These are phyloP conservation scores for Polyommatus icarus DNA, from an alignment of 2,888 invertebrate species.

Conservation along the genomic window DNA sequence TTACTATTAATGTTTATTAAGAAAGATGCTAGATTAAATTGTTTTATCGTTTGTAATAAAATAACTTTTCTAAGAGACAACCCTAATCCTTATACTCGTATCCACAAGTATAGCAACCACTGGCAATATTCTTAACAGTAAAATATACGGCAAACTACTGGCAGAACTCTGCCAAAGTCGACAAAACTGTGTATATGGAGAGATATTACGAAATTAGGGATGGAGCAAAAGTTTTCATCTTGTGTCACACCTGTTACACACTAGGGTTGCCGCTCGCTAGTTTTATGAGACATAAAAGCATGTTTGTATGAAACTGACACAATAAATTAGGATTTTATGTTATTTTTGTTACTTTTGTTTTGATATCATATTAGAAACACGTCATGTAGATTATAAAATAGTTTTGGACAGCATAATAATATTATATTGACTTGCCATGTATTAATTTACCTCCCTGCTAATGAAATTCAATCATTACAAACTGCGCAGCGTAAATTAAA, in stretches of 20 bases:
- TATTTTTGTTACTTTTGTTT: not conserved
- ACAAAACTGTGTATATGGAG: slow-evolving; percentile 19
- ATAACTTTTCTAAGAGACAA: not conserved
- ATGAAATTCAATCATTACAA: too few relatives aligned
- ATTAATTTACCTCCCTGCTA: too few relatives aligned
- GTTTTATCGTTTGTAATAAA: not conserved
- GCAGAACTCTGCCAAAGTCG: not conserved
- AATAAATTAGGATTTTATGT: not conserved
- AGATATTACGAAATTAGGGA: slow-evolving; percentile 16
- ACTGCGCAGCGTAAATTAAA: too few relatives aligned
- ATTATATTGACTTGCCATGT: too few relatives aligned
- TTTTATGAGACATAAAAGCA: not conserved
- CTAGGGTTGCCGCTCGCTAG: slow-evolving; percentile 19
- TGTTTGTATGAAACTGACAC: not conserved
- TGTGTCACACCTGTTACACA: slow-evolving; percentile 23
- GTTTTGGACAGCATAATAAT: too few relatives aligned
- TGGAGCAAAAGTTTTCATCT: slow-evolving; percentile 21
- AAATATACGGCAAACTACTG: slow-evolving; percentile 5
- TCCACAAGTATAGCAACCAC: not conserved
- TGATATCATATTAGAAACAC: not conserved
- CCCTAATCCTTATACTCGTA: not conserved
- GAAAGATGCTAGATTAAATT: too few relatives aligned
- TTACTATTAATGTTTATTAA: too few relatives aligned
- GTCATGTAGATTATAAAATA: too few relatives aligned
- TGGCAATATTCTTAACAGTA: not conserved